These are phyloP conservation scores for Upupa epops DNA, from an alignment of 2,113 vertebrate species.

Conservation along the genomic window DNA sequence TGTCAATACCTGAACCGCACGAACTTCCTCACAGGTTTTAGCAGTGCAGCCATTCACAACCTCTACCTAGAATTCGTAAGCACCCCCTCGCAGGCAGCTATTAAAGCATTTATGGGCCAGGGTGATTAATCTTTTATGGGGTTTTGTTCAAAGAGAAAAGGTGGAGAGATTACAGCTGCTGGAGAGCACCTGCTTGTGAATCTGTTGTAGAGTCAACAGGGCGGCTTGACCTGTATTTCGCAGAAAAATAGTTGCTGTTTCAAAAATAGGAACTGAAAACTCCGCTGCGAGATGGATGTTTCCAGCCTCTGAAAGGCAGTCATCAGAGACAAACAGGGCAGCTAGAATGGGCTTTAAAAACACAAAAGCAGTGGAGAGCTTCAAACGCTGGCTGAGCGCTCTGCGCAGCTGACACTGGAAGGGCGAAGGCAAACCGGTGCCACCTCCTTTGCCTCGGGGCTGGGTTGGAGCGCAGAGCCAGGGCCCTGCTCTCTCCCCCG, in stretches of 20 bases:
- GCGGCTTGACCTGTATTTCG: conserved; percentile 11
- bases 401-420: not conserved
- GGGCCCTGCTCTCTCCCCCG: not conserved
- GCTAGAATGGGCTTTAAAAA: not conserved
- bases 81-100: not conserved
- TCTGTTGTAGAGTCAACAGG: not conserved
- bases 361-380: conserved; percentile 49
- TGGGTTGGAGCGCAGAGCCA: not conserved
- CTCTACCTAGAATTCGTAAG: not conserved
- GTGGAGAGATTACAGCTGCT: not conserved
- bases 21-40: not conserved
- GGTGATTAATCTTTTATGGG: not conserved
- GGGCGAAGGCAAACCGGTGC: not conserved
- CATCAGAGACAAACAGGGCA: conserved; percentile 6
- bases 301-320: conserved; percentile 7
- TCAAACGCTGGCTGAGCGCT: conserved; percentile 9
- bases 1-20: rapidly evolving
- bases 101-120: not conserved
- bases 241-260: not conserved
- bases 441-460: not conserved
- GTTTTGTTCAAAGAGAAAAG: not conserved
- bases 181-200: not conserved
- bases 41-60: not conserved
- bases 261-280: not conserved
- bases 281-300: conserved; percentile 2